These are phyloP conservation scores for Xylota segnis DNA, from an alignment of 2,888 invertebrate genomes.

Conservation along the genomic window DNA sequence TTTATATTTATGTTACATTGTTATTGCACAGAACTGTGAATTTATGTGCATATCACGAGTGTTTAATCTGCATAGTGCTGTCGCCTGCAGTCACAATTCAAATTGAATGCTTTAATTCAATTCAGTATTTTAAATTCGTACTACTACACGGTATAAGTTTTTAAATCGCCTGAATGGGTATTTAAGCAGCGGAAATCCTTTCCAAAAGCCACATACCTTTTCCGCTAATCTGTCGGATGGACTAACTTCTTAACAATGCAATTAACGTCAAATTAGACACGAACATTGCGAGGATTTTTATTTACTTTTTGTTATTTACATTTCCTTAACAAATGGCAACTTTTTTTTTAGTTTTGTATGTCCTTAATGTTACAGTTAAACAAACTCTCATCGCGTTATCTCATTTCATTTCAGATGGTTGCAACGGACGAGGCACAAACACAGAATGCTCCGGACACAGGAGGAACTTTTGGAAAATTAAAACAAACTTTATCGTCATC, in stretches of 20 bases:
- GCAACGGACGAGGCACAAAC: conserved; percentile 90
- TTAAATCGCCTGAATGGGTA: not conserved
- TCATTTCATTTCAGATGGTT: conserved; percentile 89
- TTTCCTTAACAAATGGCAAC: not conserved
- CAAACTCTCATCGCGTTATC: conserved; percentile 19
- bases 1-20: not conserved
- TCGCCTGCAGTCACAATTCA: not conserved
- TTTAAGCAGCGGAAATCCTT: not conserved
- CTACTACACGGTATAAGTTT: not conserved
- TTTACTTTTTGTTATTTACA: not conserved
- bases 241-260: conserved; percentile 17
- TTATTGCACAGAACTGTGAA: not conserved
- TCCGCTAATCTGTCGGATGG: not conserved
- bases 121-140: not conserved
- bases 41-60: not conserved
- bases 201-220: not conserved
- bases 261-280: conserved; percentile 44
- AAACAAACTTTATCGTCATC: conserved; percentile 93
- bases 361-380: conserved; percentile 8
- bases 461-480: conserved; percentile 92
- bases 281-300: conserved; percentile 16
- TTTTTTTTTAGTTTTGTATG: not conserved
- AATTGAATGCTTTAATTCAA: not conserved
- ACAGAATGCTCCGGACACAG: conserved; percentile 82
- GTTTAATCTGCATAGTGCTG: not conserved